Base-by-base conservation (phyloP, 2,113 vertebrate species). In the Cervus canadensis region DNA sequence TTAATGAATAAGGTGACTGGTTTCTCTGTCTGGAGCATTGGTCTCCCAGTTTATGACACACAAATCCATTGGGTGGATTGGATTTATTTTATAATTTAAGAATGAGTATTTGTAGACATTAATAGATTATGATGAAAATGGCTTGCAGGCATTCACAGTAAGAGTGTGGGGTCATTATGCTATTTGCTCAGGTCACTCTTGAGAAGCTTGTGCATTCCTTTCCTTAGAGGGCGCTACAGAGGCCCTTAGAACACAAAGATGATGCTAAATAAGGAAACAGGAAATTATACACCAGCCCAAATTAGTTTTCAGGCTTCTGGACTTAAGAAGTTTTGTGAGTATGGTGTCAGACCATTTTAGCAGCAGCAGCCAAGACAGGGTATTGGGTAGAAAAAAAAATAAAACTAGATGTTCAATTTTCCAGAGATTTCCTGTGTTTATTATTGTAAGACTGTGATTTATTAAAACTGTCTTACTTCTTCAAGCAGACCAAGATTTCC, bases 341-440 rank as follows among this genome's bases (percentile, higher is more conserved):
- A 40, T 93, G 74, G 91, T 98, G 97, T 98, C 97, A 97, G 96
- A 97, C 78, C 50, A 90, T 96, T 98, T 97, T 96, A 97, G 84
- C 89, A 88, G 93, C 95, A 95, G 95, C 91, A 96, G 64, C 81
- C 93, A 97, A 97, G 92, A 88, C 87, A 94, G 90, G 62, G 95
- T 96, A 97, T 92, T 92, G 85, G 74, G 87, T 59, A 90, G 85
- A 3, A 45, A 76, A 62, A 76, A 79, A 81, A 94, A 94, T 64
- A 84, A 95, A 96, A 83, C 92, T 98, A 90, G 96, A 98, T 98
- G 97, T 97, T 98, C 97, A 98, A 98, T 98, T 98, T 98, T 98
- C 98, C 98, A 98, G 98, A 98, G 98, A 98, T 98, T 98, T 98
- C 98, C 98, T 98, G 98, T 98, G 98, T 98, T 98, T 98, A 98